Evolutionary conservation across 2,113 vertebrate genomes (phyloP), one percentile per base, ranked within the genome.

Genomic region (Albula glossodonta): DNA sequence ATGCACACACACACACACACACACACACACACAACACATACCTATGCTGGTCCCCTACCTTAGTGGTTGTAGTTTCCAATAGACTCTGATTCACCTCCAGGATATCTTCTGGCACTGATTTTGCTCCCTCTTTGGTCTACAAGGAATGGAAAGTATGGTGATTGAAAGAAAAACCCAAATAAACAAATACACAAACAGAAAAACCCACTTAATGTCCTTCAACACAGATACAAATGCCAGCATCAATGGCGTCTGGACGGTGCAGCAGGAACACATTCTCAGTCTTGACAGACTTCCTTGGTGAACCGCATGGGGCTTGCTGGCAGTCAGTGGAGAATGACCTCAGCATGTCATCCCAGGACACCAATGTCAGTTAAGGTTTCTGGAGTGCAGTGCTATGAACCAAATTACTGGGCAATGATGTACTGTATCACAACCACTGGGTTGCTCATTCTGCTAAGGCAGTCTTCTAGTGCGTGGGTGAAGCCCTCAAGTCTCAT

Each of bases 121-220:
- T 84, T 51, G 57, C 70, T 25, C 87, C 89, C 70, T 90, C 89
- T 90, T 91, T 92, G 83, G 87, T 88, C 90, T 92, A 41, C 51
- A 88, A 41, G 70, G 78, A 82, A 82, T 56, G 49, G 48, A 50
- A 83, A 11, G 83, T 56, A 82, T 22, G 77, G 13, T 74, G 56
- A 86, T 63, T 49, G 57, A 57, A 25, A 85, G 74, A 6, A 85
- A 41, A 41, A 41, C 31, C 31, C n/a, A 12, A 50, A 50, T 48
- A 51, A 53, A 81, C 84, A 80, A 77, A 41, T 41, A 41, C 31
- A 52, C 66, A 81, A 74, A 87, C 48, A 56, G 52, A 48, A 48
- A 53, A 63, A 53, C 56, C 56, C 41, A 41, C 12, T 56, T 22
- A 25, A n/a, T 22, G 51, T 53, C 7, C n/a, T 7, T 31, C 9